These are phyloP conservation scores for Drosophila kurseongensis DNA, from an alignment of 1,140 invertebrate species.

Conservation along the genomic window DNA sequence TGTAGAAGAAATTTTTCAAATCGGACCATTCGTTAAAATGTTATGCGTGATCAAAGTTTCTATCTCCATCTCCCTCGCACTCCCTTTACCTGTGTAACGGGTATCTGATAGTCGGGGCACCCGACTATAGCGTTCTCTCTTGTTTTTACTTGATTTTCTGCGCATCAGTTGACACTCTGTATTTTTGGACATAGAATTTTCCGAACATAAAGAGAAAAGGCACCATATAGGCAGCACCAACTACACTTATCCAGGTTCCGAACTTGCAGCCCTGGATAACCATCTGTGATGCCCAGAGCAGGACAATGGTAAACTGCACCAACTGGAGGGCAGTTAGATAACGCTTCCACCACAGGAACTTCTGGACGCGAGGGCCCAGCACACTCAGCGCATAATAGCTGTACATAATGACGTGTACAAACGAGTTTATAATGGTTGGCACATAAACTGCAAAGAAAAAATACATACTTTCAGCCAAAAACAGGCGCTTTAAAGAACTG, in stretches of 20 bases:
- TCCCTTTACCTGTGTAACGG: too few relatives aligned
- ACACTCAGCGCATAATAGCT: conserved; percentile 95
- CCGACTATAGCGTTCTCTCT: too few relatives aligned
- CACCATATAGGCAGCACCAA: conserved; percentile 60
- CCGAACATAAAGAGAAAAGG: conserved; percentile 68
- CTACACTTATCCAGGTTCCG: conserved; percentile 37
- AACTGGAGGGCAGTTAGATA: conserved; percentile 94
- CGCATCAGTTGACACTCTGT: conserved; percentile 7
- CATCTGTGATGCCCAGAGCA: conserved; percentile 58
- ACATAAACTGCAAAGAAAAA: conserved; percentile 89
- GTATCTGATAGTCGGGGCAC: too few relatives aligned
- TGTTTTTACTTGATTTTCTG: conserved; percentile 3
- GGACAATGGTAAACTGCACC: conserved; percentile 60
- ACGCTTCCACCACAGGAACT: conserved; percentile 97
- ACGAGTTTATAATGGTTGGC: conserved; percentile 95
- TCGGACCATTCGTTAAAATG: too few relatives aligned
- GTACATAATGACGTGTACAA: conserved; percentile 97
- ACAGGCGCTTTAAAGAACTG: not conserved
- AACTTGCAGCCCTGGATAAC: conserved; percentile 51
- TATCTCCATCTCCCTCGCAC: too few relatives aligned
- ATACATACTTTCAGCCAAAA: not conserved
- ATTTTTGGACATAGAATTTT: conserved; percentile 63
- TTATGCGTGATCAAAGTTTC: too few relatives aligned
- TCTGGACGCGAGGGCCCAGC: conserved; percentile 90
- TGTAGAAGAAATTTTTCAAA: too few relatives aligned